phyloP scores from a whole-genome alignment of 23 tunicate species.

The Styela plicata region DNA sequence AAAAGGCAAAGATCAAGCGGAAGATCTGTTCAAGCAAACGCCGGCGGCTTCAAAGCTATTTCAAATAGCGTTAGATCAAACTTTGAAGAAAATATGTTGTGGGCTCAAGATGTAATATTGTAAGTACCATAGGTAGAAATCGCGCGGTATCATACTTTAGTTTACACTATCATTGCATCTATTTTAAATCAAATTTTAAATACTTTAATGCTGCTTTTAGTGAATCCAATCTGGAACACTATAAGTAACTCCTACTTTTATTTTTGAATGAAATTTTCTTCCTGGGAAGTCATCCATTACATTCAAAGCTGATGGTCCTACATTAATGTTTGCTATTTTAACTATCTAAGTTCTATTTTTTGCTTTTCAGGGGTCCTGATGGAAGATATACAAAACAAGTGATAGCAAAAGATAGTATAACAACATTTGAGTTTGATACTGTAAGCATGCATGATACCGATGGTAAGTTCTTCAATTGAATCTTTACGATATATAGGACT shows the following conservation, averaged over 20 bases:
- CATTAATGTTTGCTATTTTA: no score
- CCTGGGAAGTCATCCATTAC: no score
- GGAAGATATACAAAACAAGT: background rate
- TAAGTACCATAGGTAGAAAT: slow-evolving; percentile 17
- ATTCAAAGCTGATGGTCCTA: no score
- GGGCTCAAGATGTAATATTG: slow-evolving; percentile 19
- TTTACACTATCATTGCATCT: background rate
- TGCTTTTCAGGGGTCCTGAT: background rate
- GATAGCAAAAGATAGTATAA: slow-evolving; percentile 25
- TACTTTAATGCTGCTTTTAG: no score
- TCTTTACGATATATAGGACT: background rate
- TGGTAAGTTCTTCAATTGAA: background rate
- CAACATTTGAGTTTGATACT: slow-evolving; percentile 30
- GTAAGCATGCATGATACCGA: slow-evolving; percentile 9
- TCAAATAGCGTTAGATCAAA: slow-evolving; percentile 10
- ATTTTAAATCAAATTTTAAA: background rate
- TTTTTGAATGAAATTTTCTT: no score
- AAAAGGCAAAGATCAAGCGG: background rate
- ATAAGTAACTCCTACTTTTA: no score
- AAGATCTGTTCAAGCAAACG: slow-evolving; percentile 14
- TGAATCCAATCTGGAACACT: no score
- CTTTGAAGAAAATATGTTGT: slow-evolving; percentile 31
- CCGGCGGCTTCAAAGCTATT: background rate
- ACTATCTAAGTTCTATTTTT: no score
- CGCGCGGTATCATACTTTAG: background rate